phyloP scores from a whole-genome alignment of 2,888 invertebrate species.

The Lasius fuliginosus region DNA sequence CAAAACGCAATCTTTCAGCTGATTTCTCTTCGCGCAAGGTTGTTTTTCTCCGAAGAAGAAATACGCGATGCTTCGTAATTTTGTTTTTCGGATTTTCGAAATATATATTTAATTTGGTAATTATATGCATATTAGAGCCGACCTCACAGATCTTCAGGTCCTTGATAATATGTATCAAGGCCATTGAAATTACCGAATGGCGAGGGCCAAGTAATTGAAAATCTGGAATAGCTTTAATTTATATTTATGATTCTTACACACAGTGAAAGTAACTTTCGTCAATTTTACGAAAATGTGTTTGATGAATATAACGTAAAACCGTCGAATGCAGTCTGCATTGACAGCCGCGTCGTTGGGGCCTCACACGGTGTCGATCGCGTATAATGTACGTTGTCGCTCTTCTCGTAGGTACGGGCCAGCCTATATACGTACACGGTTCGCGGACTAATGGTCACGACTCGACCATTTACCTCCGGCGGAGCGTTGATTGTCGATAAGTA shows the following conservation, averaged over 20 bases:
- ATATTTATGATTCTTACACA: background rate
- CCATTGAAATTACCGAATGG: too few relatives aligned
- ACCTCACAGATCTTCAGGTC: too few relatives aligned
- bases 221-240: background rate
- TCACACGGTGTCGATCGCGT: slow-evolving; percentile 76
- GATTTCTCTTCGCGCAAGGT: background rate
- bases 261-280: background rate
- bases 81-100: background rate
- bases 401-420: slow-evolving; percentile 59
- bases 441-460: slow-evolving; percentile 89
- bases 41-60: background rate
- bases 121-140: too few relatives aligned
- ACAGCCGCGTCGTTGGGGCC: slow-evolving; percentile 62
- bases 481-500: slow-evolving; percentile 88
- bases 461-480: slow-evolving; percentile 89
- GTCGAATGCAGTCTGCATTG: background rate
- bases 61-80: background rate
- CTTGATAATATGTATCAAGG: too few relatives aligned
- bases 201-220: background rate
- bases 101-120: too few relatives aligned
- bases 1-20: slow-evolving; percentile 15
- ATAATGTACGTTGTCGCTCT: slow-evolving; percentile 61
- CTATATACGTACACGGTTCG: slow-evolving; percentile 64
- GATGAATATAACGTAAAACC: background rate
- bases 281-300: background rate